These are phyloP conservation scores for Dasysyrphus tricinctus DNA, from an alignment of 2,888 invertebrate species.

Conservation along the genomic window DNA sequence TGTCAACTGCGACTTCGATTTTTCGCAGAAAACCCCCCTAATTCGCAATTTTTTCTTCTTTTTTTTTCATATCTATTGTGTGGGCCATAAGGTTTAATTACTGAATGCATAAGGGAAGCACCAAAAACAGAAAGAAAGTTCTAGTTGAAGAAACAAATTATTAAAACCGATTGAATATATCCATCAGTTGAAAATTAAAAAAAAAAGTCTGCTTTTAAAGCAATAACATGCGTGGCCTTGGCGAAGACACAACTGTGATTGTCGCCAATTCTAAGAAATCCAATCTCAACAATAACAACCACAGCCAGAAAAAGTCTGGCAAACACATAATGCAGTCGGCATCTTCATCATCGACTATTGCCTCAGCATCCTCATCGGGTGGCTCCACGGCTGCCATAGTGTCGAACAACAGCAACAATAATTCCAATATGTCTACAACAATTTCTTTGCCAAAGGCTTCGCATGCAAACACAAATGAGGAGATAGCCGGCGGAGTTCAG, in stretches of 20 bases:
- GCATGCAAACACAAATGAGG: slow-evolving; percentile 83
- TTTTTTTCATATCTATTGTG: background rate
- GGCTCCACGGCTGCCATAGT: slow-evolving; percentile 60
- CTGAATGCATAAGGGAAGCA: slow-evolving; percentile 20
- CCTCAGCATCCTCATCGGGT: slow-evolving; percentile 65
- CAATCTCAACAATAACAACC: slow-evolving; percentile 77
- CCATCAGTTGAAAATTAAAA: background rate
- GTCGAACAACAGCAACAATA: slow-evolving; percentile 69
- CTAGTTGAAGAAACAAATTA: background rate
- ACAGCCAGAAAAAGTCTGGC: slow-evolving; percentile 63
- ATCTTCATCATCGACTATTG: slow-evolving; percentile 65
- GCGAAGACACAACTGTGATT: slow-evolving; percentile 78
- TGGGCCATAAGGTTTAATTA: slow-evolving; percentile 37
- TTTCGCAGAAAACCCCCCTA: slow-evolving; percentile 76
- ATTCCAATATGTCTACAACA: slow-evolving; percentile 78
- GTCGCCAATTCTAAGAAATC: slow-evolving; percentile 78
- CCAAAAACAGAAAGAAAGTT: background rate
- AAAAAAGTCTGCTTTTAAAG: slow-evolving; percentile 19
- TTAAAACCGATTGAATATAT: background rate
- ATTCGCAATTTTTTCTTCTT: slow-evolving; percentile 60
- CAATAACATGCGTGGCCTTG: slow-evolving; percentile 81
- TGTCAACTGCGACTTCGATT: slow-evolving; percentile 76
- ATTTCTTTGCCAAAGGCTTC: slow-evolving; percentile 83
- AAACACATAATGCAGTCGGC: slow-evolving; percentile 68
- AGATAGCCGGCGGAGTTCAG: slow-evolving; percentile 88